These are phyloP conservation scores for Mixornis gularis DNA, from an alignment of 2,113 vertebrate genomes.

Conservation along the genomic window DNA sequence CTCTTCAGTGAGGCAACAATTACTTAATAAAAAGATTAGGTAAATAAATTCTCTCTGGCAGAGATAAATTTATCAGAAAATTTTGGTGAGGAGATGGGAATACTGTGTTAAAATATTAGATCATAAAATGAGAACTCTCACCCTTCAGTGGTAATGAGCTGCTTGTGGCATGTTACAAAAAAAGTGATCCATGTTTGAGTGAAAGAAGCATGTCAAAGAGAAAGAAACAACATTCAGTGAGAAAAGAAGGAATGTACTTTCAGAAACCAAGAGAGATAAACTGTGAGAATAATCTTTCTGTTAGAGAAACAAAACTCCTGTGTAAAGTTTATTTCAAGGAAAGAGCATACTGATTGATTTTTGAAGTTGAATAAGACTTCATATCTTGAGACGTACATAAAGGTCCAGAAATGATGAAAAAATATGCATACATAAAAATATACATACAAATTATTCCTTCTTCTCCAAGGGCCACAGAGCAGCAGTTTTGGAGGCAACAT, in stretches of 20 bases:
- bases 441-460: background rate
- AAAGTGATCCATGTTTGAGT: background rate
- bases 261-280: background rate
- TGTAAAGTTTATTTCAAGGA: background rate
- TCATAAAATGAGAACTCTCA: conserved; percentile 18
- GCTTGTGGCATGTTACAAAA: conserved; percentile 26
- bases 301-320: background rate
- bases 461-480: background rate
- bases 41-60: conserved; percentile 14
- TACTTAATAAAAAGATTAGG: background rate
- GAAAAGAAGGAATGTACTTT: background rate
- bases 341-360: background rate
- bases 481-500: background rate
- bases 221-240: background rate
- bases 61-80: background rate
- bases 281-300: background rate
- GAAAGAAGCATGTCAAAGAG: background rate
- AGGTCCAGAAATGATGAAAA: background rate
- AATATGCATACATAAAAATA: background rate
- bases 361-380: background rate
- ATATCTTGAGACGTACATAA: background rate
- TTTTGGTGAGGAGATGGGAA: conserved; percentile 22
- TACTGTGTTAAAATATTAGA: background rate
- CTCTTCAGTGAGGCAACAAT: background rate
- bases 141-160: conserved; percentile 30